These are phyloP conservation scores for Mantis religiosa DNA, from an alignment of 2,888 invertebrate species.

Conservation along the genomic window DNA sequence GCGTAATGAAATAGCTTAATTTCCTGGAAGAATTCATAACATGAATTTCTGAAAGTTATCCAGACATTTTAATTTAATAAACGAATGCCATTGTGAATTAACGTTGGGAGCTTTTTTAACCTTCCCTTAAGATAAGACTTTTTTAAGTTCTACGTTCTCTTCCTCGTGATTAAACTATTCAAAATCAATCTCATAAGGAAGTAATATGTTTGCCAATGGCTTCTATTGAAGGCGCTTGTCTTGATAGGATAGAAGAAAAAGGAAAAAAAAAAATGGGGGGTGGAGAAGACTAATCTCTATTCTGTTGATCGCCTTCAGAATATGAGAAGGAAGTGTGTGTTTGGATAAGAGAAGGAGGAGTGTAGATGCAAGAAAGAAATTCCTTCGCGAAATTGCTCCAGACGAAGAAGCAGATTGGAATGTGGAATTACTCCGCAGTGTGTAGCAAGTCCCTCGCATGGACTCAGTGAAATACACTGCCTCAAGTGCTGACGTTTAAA, in stretches of 20 bases:
- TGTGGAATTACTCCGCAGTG: neutral
- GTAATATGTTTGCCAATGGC: neutral
- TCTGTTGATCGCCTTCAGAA: neutral
- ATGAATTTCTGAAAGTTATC: no score
- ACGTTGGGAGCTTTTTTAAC: no score
- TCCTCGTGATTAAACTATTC: neutral
- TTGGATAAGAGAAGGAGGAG: neutral
- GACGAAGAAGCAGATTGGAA: neutral
- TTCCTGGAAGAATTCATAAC: no score
- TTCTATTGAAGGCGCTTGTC: neutral
- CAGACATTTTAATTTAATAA: no score
- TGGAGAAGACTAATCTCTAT: neutral
- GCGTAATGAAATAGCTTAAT: no score
- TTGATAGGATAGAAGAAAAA: neutral
- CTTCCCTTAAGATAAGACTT: no score
- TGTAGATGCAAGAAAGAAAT: neutral
- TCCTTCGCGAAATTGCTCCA: neutral
- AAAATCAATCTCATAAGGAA: neutral
- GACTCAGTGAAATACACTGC: neutral
- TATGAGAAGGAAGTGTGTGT: neutral
- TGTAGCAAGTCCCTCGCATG: neutral
- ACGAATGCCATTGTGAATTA: no score
- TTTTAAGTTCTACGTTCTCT: neutral
- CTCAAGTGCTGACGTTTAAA: neutral
- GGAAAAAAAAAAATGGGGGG: neutral